Percentiles rank a stretch among this genome's conserved stretches.
These are phyloP conservation scores for Indicator maculatus DNA, from an alignment of 2,113 vertebrate species.

Conservation along the genomic window DNA sequence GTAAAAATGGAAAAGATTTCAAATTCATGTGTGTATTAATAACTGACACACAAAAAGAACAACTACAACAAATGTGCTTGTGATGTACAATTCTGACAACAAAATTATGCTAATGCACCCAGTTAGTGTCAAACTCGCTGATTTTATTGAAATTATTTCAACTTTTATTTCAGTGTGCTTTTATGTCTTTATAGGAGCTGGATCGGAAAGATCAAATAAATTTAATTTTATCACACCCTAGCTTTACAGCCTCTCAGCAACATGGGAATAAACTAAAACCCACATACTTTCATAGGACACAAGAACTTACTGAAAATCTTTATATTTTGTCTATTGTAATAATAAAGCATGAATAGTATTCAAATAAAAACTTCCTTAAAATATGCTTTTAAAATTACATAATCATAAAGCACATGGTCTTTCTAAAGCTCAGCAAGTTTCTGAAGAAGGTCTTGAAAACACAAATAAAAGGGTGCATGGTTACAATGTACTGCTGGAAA, in stretches of 20 bases:
- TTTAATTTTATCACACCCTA: not conserved
- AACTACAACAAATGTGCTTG: not conserved
- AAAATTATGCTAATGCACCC: fast-evolving
- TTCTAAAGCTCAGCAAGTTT: not conserved
- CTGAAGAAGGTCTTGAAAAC: not conserved
- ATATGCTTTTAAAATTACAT: not conserved
- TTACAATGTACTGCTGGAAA: not conserved
- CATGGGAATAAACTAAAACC: not conserved
- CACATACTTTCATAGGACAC: not conserved
- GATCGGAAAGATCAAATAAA: not conserved
- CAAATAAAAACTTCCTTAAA: not conserved
- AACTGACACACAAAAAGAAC: not conserved
- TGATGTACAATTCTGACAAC: not conserved
- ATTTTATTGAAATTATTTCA: not conserved
- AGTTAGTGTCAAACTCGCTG: not conserved
- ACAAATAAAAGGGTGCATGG: not conserved
- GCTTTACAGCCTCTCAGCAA: not conserved
- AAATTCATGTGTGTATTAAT: not conserved
- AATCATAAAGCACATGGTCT: not conserved
- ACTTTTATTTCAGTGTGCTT: not conserved
- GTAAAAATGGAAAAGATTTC: not conserved
- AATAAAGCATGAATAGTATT: not conserved
- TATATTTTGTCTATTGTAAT: not conserved
- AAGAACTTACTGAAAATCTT: not conserved
- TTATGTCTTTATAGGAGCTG: not conserved